Percentiles rank a stretch among this genome's conserved stretches.
Conservation (phyloP, 2,888 invertebrate species). For the Spisula solida region DNA sequence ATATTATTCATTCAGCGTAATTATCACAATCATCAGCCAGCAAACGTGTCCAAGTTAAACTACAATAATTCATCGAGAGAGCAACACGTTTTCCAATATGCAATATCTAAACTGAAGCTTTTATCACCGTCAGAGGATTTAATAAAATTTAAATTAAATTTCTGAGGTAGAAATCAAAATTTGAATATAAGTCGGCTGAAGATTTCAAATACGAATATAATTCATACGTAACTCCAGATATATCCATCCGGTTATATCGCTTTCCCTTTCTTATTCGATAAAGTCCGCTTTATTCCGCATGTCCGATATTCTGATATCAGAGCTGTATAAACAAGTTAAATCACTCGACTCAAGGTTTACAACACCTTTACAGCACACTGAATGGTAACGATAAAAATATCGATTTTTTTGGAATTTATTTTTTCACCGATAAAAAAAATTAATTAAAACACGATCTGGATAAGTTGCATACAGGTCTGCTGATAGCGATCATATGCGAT, state of each 20-base stretch:
- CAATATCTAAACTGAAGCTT: neutral
- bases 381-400: neutral
- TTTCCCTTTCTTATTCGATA: slow-evolving; percentile 11
- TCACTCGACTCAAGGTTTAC: neutral
- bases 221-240: neutral
- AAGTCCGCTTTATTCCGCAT: slow-evolving; percentile 13
- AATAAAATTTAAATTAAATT: slow-evolving; percentile 18
- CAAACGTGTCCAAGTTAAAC: neutral
- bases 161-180: neutral
- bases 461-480: neutral
- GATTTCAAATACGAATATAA: neutral
- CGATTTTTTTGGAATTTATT: neutral
- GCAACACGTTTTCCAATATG: slow-evolving; percentile 26
- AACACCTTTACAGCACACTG: neutral
- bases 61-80: neutral
- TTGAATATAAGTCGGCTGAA: neutral
- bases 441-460: slow-evolving; percentile 13
- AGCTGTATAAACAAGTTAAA: neutral
- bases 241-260: neutral
- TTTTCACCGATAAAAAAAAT: slow-evolving; percentile 16
- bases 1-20: neutral
- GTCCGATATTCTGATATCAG: slow-evolving; percentile 2
- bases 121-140: neutral
- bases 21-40: neutral
- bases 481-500: neutral